Evolutionary conservation across 2,113 vertebrate genomes (phyloP).

Genomic region (Poecilia latipinna): DNA sequence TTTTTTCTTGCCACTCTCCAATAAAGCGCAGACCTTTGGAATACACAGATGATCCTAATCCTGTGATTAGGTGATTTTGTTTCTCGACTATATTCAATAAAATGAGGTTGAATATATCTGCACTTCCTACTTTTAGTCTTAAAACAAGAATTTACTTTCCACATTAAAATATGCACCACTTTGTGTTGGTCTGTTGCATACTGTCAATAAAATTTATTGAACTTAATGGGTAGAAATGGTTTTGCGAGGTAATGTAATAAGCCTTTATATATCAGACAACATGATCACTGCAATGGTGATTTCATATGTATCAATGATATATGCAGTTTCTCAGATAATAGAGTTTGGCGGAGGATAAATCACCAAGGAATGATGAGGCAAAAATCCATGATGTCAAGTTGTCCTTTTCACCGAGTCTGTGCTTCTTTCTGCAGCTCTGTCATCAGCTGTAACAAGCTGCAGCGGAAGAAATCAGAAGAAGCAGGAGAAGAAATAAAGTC

Average conservation of each 20-base stretch:
- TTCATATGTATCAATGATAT: not conserved
- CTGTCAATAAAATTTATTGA: no score
- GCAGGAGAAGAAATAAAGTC: conserved; percentile 75
- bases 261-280: not conserved
- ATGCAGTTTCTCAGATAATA: not conserved
- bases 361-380: conserved; percentile 21
- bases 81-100: no score
- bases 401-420: conserved; percentile 29
- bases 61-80: no score
- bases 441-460: conserved; percentile 78
- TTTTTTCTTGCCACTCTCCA: no score
- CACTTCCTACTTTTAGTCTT: no score
- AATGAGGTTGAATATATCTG: no score
- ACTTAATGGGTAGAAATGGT: no score
- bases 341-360: not conserved
- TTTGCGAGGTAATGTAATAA: not conserved
- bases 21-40: no score
- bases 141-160: no score
- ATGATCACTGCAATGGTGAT: not conserved
- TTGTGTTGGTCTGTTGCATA: no score
- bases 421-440: conserved; percentile 52
- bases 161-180: no score
- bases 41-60: no score
- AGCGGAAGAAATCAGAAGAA: conserved; percentile 77
- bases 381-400: conserved; percentile 51